These are phyloP conservation scores for Eremobia ochroleuca DNA, from an alignment of 2,888 invertebrate genomes.

Conservation along the genomic window DNA sequence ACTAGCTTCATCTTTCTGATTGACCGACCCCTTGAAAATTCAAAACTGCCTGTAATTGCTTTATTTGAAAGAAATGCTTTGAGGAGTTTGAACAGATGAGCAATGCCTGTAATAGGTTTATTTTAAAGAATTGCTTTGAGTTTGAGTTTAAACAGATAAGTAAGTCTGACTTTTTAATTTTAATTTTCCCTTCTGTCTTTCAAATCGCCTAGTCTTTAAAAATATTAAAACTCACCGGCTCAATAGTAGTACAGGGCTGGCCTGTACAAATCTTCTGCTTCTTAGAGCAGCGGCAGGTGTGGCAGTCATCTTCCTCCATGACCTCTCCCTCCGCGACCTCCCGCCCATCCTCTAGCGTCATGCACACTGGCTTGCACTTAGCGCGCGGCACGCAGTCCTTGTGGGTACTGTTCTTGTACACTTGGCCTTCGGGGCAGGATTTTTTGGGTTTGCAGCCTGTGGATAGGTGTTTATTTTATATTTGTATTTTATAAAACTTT, in stretches of 20 bases:
- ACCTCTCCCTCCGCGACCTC: slow-evolving; percentile 95
- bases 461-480: background rate
- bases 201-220: background rate
- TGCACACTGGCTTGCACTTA: slow-evolving; percentile 93
- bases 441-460: slow-evolving; percentile 94
- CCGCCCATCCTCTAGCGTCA: slow-evolving; percentile 92
- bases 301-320: slow-evolving; percentile 94
- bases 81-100: no score
- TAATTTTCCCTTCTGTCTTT: background rate
- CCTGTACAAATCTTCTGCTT: slow-evolving; percentile 93
- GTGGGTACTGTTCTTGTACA: slow-evolving; percentile 93
- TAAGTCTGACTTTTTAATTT: no score
- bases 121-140: no score
- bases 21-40: no score
- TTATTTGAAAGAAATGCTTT: no score
- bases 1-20: no score
- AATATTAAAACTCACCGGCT: slow-evolving; percentile 70
- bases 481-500: no score
- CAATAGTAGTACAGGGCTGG: slow-evolving; percentile 91
- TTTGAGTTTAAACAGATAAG: no score
- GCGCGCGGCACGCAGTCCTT: slow-evolving; percentile 94
- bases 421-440: slow-evolving; percentile 93
- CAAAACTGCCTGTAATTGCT: no score
- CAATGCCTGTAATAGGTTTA: no score
- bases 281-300: slow-evolving; percentile 95